Evolutionary conservation across 2,797 vertebrate species (phyloP), one percentile per base, ranked within the genome.

Genomic region (Sebastiscus albofasciatus): DNA sequence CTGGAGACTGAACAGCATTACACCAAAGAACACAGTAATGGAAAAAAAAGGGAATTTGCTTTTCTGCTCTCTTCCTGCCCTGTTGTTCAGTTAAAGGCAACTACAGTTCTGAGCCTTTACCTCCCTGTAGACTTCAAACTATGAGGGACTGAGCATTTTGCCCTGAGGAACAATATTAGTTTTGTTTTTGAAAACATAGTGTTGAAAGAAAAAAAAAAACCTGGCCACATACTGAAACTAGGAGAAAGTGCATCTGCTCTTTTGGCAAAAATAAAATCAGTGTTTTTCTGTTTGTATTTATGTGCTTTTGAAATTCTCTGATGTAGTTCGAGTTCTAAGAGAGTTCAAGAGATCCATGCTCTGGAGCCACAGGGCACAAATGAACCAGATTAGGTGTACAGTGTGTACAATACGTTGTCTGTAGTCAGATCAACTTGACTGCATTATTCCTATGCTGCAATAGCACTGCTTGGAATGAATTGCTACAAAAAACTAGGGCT

Each of bases 1-100:
- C 82, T 64, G 61, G 88, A 79, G 84, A 46, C 79, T 56, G 64
- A 77, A 46, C 64, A 59, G 54, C 42, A 54, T 73, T 75, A 88
- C 86, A 81, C 72, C 68, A 62, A 27, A 77, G 29, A 68, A 71
- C 61, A 61, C 14, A 54, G 29, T 34, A 59, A 85, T 77, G 73
- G 52, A 67, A 16, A 79, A 54, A 31, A 33, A 31, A 46, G 2
- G 11, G 27, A 26, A 68, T 68, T 46, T 29, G 24, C 46, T 31
- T 56, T 80, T 54, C 16, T 54, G 49, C 27, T 20, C 18, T 59
- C 11, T 54, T 72, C 54, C 16, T 46, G 39, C 27, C 20, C 12
- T 59, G 18, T 54, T 72, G 58, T 49, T 80, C 34, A 42, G 14
- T 12, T 71, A 9, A 77, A 26, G 49, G 26, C 12, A 62, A 24